Evolutionary conservation across 2,113 vertebrate species (phyloP).

Genomic region (Neodontobutis hainanensis): DNA sequence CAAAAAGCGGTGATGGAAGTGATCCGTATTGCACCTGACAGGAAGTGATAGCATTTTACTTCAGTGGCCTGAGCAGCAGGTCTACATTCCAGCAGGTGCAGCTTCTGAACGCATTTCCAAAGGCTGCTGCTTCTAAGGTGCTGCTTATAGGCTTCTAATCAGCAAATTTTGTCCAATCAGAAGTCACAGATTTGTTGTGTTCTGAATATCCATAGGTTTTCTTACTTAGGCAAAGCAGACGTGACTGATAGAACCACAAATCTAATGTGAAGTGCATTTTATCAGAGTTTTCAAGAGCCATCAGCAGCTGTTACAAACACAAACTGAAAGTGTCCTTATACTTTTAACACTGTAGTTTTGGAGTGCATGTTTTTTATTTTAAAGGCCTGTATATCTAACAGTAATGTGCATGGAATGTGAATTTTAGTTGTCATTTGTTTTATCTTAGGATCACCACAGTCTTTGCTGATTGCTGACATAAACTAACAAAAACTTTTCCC

Average conservation of each 20-base stretch:
- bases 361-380: background rate
- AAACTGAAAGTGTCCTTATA: background rate
- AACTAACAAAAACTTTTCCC: background rate
- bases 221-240: background rate
- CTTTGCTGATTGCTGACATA: too few species aligned
- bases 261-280: constrained; percentile 7
- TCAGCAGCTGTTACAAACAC: background rate
- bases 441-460: too few species aligned
- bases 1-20: background rate
- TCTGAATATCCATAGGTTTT: background rate
- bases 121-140: background rate
- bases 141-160: background rate
- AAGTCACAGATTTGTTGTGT: background rate
- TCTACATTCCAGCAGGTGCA: constrained; percentile 19
- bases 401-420: background rate
- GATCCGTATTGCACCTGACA: constrained; percentile 17
- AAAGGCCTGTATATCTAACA: background rate
- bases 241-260: background rate
- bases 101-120: constrained; percentile 11
- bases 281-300: constrained; percentile 6
- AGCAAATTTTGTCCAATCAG: background rate
- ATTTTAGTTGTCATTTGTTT: too few species aligned
- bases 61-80: constrained; percentile 2
- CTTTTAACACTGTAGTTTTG: background rate
- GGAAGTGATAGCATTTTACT: constrained; percentile 16